phyloP scores from a whole-genome alignment of 2,888 invertebrate genomes.

The Clitarchus hookeri region DNA sequence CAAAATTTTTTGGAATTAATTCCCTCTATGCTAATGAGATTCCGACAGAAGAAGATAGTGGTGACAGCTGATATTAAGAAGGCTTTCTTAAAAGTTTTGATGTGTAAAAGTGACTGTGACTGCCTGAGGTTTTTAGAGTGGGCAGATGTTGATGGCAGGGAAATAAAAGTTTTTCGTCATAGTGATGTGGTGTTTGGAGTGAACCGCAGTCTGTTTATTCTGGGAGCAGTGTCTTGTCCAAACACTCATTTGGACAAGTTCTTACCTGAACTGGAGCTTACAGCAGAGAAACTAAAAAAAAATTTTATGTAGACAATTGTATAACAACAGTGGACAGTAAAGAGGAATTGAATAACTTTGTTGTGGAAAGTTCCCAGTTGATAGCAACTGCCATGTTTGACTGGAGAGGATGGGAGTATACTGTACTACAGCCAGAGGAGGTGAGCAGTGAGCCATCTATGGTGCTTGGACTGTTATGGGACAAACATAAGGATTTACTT shows the following conservation, averaged over 20 bases:
- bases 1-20: constrained; percentile 33
- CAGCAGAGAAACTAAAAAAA: background rate
- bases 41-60: background rate
- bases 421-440: background rate
- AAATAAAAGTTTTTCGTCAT: constrained; percentile 30
- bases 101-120: background rate
- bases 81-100: constrained; percentile 4
- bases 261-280: background rate
- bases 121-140: constrained; percentile 18
- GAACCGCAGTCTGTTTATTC: constrained; percentile 34
- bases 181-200: constrained; percentile 38
- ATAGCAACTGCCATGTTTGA: background rate
- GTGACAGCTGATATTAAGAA: background rate
- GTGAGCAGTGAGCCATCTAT: background rate
- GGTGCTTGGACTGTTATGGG: background rate
- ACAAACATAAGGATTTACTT: too few species aligned
- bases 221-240: constrained; percentile 32
- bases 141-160: background rate
- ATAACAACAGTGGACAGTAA: background rate
- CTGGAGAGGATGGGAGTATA: constrained; percentile 12
- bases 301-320: constrained; percentile 26
- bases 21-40: background rate
- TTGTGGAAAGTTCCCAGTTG: background rate
- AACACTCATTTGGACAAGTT: constrained; percentile 31
- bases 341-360: background rate